These are phyloP conservation scores for Betta splendens DNA, from an alignment of 2,797 vertebrate genomes.

Conservation along the genomic window DNA sequence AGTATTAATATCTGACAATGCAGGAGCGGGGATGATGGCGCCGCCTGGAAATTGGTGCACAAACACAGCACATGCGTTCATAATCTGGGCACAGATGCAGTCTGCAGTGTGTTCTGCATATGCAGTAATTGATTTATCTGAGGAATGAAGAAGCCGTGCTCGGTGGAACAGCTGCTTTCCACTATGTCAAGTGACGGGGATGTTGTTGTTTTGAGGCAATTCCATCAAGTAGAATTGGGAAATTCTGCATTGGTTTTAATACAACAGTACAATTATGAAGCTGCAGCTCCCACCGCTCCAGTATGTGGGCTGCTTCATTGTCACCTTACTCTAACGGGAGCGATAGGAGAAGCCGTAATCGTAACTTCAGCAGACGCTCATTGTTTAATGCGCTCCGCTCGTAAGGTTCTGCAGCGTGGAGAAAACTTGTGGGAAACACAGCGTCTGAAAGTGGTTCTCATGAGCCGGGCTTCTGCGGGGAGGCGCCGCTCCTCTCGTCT, in stretches of 20 bases:
- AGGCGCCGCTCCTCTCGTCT: conserved; percentile 27
- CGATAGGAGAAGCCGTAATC: conserved; percentile 71
- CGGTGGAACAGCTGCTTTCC: conserved; percentile 32
- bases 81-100: conserved; percentile 28
- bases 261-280: conserved; percentile 77
- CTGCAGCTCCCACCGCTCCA: conserved; percentile 59
- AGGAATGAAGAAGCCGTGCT: conserved; percentile 26
- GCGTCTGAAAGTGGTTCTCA: conserved; percentile 53
- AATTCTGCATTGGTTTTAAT: conserved; percentile 76
- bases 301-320: conserved; percentile 56
- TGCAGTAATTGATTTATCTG: conserved; percentile 42
- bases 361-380: conserved; percentile 73
- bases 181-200: conserved; percentile 47
- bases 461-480: conserved; percentile 34
- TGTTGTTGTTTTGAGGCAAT: conserved; percentile 40
- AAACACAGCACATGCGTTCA: conserved; percentile 32
- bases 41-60: conserved; percentile 42
- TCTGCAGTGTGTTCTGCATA: conserved; percentile 20
- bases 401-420: conserved; percentile 67
- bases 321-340: conserved; percentile 74
- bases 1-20: conserved; percentile 67
- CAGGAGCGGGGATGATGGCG: conserved; percentile 49
- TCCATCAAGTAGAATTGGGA: conserved; percentile 60
- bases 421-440: conserved; percentile 65
- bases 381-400: conserved; percentile 70